Base-by-base conservation (phyloP, 2,797 vertebrate species). In the Sebastes itinus region DNA sequence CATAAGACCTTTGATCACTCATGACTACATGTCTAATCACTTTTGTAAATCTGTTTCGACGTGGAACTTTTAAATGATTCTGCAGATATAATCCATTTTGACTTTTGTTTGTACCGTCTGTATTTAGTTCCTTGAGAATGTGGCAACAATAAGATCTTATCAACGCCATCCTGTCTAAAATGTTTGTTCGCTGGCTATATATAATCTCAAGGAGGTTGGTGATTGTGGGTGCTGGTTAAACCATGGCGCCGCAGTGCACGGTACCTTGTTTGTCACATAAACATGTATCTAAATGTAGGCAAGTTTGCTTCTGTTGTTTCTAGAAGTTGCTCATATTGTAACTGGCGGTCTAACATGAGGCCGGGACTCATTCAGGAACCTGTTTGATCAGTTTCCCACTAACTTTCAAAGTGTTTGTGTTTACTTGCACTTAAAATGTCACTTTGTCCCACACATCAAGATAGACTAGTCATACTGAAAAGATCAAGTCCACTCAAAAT, bases 381-480 rank as follows among this genome's bases (percentile, higher is more conserved):
- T 20, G 75, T 49, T 25, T 55, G 38, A 75, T 63, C 6, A 1
- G 42, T 54, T 33, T 6, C 1, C n/a, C 1, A 6, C 13, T 10
- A 1, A 27, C 49, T 16, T 56, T 52, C 10, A 2, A 12, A 6
- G 52, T 13, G 55, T 64, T 54, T 46, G 14, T 9, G 4, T 63
- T 77, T 23, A 38, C 10, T 38, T 23, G 5, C 18, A 32, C 23
- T 33, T 32, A 1, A 18, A 52, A 22, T 13, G 6, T 4, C 33
- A 7, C 42, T 27, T 33, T 1, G 52, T 4, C 3, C 16, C 0
- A 2, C 14, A 25, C 20, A 6, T 23, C 25, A 4, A 23, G 14
- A 12, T 5, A 18, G 6, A 18, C 30, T 20, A 1, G 72, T 79
- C 60, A 84, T 35, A 63, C 49, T 49, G 73, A 85, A 85, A 38